Conservation (phyloP, 2,888 invertebrate species). For the Tipula helvola region DNA sequence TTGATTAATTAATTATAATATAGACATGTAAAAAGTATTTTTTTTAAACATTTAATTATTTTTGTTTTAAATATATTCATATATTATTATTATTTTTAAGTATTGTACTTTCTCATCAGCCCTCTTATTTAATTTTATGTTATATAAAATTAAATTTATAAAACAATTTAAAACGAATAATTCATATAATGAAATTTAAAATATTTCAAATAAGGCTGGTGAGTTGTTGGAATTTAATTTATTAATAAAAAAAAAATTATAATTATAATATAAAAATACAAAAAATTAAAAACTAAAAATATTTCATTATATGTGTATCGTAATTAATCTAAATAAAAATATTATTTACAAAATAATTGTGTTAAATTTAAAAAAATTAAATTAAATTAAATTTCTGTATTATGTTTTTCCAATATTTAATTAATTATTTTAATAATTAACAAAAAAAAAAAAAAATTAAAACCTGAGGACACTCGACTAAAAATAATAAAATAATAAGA, state of each 20-base stretch:
- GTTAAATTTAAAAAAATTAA: background rate
- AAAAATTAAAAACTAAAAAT: slow-evolving; percentile 5
- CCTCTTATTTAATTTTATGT: slow-evolving; percentile 8
- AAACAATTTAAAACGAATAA: background rate
- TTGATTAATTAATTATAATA: background rate
- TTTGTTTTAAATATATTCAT: too few relatives aligned
- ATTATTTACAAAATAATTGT: background rate
- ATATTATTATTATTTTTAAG: background rate
- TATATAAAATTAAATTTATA: background rate
- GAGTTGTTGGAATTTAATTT: background rate
- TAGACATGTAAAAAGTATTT: slow-evolving; percentile 6
- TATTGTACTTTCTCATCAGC: slow-evolving; percentile 12
- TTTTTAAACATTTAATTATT: background rate
- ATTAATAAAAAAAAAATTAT: background rate
- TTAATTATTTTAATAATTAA: background rate
- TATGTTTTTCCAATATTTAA: background rate
- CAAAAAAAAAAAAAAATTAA: background rate
- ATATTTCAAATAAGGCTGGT: background rate
- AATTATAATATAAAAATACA: background rate
- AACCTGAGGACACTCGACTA: slow-evolving; percentile 4
- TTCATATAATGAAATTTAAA: background rate
- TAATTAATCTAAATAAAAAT: background rate
- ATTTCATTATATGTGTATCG: background rate
- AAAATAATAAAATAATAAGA: background rate
- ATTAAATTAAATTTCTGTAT: background rate